Conservation (phyloP, 2,113 vertebrate species). For the Calypte anna region DNA sequence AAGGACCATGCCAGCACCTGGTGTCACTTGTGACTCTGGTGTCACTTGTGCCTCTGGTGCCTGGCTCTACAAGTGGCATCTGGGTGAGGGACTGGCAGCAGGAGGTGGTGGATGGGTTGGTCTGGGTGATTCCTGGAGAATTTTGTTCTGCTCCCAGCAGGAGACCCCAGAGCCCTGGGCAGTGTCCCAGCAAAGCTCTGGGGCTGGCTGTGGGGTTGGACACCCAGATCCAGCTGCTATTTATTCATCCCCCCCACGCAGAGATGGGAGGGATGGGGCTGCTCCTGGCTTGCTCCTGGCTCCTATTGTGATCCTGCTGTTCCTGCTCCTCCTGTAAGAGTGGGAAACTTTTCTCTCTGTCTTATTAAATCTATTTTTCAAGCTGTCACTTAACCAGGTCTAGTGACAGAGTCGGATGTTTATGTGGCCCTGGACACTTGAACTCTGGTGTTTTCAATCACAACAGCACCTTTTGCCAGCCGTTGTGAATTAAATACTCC, state of each 20-base stretch:
- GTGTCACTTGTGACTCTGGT: neutral
- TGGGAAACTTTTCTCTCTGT: conserved; percentile 61
- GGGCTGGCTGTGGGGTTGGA: neutral
- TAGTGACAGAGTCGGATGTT: conserved; percentile 74
- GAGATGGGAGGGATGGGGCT: neutral
- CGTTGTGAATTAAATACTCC: conserved; percentile 83
- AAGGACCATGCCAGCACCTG: accelerated
- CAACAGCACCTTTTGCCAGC: conserved; percentile 78
- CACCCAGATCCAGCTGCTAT: neutral
- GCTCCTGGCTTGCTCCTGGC: neutral
- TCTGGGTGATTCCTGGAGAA: neutral
- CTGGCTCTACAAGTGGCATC: accelerated
- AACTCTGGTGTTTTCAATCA: conserved; percentile 80
- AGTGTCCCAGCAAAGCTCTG: neutral
- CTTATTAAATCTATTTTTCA: conserved; percentile 78
- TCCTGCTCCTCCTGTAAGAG: conserved; percentile 33
- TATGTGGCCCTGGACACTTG: conserved; percentile 68
- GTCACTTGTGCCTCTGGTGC: neutral
- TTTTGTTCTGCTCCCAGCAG: neutral
- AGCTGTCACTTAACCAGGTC: conserved; percentile 79
- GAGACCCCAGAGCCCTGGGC: accelerated
- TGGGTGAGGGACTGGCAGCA: neutral
- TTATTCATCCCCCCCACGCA: neutral
- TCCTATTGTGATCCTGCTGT: neutral
- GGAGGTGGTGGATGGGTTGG: neutral